Conservation (phyloP, 2,888 invertebrate genomes). For the Caenorhabditis sinica region DNA sequence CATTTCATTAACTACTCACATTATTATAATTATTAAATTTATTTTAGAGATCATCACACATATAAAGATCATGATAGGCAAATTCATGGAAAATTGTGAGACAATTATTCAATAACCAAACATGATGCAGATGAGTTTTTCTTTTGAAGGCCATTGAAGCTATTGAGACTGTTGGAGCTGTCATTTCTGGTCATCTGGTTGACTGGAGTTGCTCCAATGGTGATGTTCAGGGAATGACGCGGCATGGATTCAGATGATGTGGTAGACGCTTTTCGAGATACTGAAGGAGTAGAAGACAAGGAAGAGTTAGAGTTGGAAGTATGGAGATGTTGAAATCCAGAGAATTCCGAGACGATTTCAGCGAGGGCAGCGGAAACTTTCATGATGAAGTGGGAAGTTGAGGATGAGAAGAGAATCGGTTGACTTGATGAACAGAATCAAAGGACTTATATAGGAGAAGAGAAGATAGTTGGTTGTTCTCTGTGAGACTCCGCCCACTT, state of each 20-base stretch:
- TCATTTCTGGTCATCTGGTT: background rate
- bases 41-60: background rate
- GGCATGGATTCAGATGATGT: slow-evolving; percentile 23
- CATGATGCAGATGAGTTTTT: slow-evolving; percentile 33
- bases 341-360: slow-evolving; percentile 54
- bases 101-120: slow-evolving; percentile 30
- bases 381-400: slow-evolving; percentile 6
- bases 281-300: slow-evolving; percentile 10
- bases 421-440: background rate
- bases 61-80: background rate
- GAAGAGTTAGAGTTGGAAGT: slow-evolving; percentile 24
- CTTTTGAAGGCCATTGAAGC: slow-evolving; percentile 28
- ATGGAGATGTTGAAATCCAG: slow-evolving; percentile 48
- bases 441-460: slow-evolving; percentile 21
- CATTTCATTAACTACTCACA: no score
- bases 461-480: background rate
- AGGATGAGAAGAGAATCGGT: slow-evolving; percentile 19
- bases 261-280: slow-evolving; percentile 13
- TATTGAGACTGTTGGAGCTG: slow-evolving; percentile 39
- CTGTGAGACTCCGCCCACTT: slow-evolving; percentile 9
- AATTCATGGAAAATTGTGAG: background rate
- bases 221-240: slow-evolving; percentile 40
- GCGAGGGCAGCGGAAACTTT: slow-evolving; percentile 45
- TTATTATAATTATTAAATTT: no score
- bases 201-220: slow-evolving; percentile 22